These are phyloP conservation scores for Characodon lateralis DNA, from an alignment of 2,797 vertebrate species.

Conservation along the genomic window DNA sequence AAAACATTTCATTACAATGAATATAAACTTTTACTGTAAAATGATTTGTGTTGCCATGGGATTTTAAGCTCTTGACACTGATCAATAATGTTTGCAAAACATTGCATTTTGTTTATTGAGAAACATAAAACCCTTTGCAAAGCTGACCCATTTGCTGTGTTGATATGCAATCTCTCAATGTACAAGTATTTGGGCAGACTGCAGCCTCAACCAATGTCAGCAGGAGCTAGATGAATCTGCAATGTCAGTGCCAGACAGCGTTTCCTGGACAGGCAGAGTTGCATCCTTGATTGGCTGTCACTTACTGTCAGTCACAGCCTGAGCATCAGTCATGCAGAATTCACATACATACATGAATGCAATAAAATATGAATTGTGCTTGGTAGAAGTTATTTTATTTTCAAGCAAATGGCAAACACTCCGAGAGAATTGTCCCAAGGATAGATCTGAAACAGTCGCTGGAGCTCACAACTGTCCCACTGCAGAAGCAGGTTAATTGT, in stretches of 20 bases:
- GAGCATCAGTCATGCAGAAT: constrained; percentile 59
- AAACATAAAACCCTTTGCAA: constrained; percentile 35
- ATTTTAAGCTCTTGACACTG: constrained; percentile 39
- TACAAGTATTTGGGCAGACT: constrained; percentile 40
- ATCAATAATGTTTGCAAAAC: constrained; percentile 32
- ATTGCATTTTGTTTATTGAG: constrained; percentile 48
- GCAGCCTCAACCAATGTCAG: constrained; percentile 30
- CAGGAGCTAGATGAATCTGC: constrained; percentile 53
- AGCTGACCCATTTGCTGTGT: constrained; percentile 24
- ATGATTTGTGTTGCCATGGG: constrained; percentile 33
- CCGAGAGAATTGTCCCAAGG: constrained; percentile 56
- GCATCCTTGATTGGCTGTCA: constrained; percentile 71
- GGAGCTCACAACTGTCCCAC: constrained; percentile 52
- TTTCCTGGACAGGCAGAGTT: constrained; percentile 60
- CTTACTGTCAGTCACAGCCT: constrained; percentile 51
- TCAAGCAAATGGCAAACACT: constrained; percentile 65
- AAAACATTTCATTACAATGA: constrained; percentile 39
- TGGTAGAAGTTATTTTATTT: constrained; percentile 54
- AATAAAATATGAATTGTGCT: constrained; percentile 45
- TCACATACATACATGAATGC: constrained; percentile 25
- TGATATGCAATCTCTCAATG: constrained; percentile 28
- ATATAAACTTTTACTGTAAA: constrained; percentile 43
- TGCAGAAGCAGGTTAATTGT: constrained; percentile 66
- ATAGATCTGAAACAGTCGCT: constrained; percentile 49
- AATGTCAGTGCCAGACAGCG: constrained; percentile 61